Evolutionary conservation across 2,797 vertebrate species (phyloP), one percentile per base, ranked within the genome.

Genomic region (Anolis apletophallus): DNA sequence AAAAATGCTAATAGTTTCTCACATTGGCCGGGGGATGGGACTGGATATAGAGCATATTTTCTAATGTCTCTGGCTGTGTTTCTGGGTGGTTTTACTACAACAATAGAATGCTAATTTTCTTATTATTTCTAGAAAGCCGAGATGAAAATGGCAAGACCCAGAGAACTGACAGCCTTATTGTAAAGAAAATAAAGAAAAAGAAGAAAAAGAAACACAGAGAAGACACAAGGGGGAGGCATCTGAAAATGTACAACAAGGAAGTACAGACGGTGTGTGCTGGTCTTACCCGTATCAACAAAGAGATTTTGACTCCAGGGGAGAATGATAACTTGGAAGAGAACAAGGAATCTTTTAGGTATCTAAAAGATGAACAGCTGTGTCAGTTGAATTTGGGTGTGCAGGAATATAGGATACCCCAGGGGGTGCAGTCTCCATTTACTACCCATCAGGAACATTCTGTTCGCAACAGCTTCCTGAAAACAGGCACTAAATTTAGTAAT

Each of bases 391-490:
- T 96, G 90, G 97, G 95, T 75, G 89, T 95, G 82, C 93, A 96
- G 61, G 96, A 97, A 11, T 97, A 96, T 88, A 95, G 94, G 52
- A 91, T 97, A 69, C 96, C 98, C 86, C 97, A 98, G 91, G 97
- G 94, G 89, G 97, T 96, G 1, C 97, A 96, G 5, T 95, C 91
- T 23, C 97, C 97, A 7, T 99, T 99, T 95, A 97, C 98, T 93
- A 98, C 98, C 13, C 98, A 98, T 93, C 98, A 98, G 89, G 99
- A 99, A 93, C 98, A 98, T 96, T 97, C 95, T 93, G 98, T 99
- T 91, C 98, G 99, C 94, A 98, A 97, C 96, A 97, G 96, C 93
- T 98, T 96, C 95, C 95, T 99, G 80, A 98, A 98, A 96, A 98
- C 98, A 55, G 97, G 96, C 94, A 97, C 98, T 88, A 96, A 96